Conservation (phyloP, 2,888 invertebrate genomes). For the Cremastinae sp. region DNA sequence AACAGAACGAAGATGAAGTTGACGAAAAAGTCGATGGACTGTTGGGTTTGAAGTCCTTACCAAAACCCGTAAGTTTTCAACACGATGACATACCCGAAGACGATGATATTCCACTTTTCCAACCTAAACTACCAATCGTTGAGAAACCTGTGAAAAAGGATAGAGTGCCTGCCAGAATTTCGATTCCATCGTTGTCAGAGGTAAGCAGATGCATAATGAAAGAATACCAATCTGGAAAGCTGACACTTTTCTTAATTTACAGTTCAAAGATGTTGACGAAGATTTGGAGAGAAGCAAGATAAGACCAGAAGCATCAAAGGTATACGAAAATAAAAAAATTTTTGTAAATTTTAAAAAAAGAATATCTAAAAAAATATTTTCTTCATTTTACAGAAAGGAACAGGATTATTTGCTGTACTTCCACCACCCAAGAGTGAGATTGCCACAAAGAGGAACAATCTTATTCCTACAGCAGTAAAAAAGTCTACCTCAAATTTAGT, state of each 20-base stretch:
- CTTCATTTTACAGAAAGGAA: slow-evolving; percentile 82
- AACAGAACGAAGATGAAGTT: background rate
- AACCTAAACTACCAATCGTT: slow-evolving; percentile 69
- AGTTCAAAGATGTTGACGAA: slow-evolving; percentile 84
- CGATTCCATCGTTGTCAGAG: slow-evolving; percentile 86
- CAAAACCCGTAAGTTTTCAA: slow-evolving; percentile 80
- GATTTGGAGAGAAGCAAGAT: slow-evolving; percentile 80
- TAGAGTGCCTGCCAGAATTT: slow-evolving; percentile 84
- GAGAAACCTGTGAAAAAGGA: slow-evolving; percentile 70
- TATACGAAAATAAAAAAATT: slow-evolving; percentile 75
- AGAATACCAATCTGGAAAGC: background rate
- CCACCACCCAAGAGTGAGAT: slow-evolving; percentile 85
- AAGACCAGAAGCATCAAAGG: slow-evolving; percentile 81
- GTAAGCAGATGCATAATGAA: slow-evolving; percentile 76
- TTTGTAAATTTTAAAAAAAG: slow-evolving; percentile 33
- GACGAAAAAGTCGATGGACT: background rate
- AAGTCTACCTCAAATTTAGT: slow-evolving; percentile 75
- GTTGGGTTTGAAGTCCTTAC: slow-evolving; percentile 78
- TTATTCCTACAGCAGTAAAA: slow-evolving; percentile 81
- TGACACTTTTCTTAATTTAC: slow-evolving; percentile 50
- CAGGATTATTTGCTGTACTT: slow-evolving; percentile 86
- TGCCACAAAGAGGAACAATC: slow-evolving; percentile 73
- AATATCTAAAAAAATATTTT: slow-evolving; percentile 3
- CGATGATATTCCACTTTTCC: slow-evolving; percentile 81
- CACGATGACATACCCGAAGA: slow-evolving; percentile 78